phyloP scores from a whole-genome alignment of 2,113 vertebrate genomes.

The Pavo muticus region DNA sequence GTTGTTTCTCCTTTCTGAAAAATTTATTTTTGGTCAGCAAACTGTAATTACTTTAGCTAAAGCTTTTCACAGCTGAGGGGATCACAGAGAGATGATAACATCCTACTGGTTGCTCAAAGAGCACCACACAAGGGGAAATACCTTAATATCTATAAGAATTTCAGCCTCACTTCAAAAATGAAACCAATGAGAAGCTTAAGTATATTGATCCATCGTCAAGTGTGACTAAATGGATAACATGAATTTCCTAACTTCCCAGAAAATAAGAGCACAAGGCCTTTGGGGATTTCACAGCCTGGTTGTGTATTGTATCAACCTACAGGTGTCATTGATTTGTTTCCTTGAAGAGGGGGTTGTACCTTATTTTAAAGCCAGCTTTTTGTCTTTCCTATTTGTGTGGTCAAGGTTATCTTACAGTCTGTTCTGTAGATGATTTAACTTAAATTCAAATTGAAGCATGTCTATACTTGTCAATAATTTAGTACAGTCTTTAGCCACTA shows the following conservation, averaged over 20 bases:
- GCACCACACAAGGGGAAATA: not conserved
- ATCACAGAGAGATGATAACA: not conserved
- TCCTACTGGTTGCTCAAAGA: not conserved
- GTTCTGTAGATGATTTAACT: not conserved
- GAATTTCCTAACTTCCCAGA: not conserved
- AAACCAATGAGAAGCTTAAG: not conserved
- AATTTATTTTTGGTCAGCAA: not conserved
- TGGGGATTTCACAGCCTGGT: not conserved
- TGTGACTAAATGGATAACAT: conserved; percentile 10
- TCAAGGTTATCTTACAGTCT: not conserved
- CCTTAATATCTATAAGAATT: not conserved
- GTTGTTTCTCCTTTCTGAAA: not conserved
- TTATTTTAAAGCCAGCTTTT: not conserved
- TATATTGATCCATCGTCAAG: not conserved
- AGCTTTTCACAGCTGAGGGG: not conserved
- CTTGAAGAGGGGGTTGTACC: not conserved
- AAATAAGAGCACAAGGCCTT: not conserved
- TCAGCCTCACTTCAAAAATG: not conserved
- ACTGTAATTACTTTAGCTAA: not conserved
- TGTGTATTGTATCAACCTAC: not conserved
- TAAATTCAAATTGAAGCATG: not conserved
- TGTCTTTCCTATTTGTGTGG: not conserved
- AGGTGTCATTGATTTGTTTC: not conserved
- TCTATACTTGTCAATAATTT: not conserved
- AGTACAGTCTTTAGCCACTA: not conserved